Percentiles rank a stretch among this genome's conserved stretches.
Conservation (phyloP, 2,797 vertebrate genomes). For the Platyrinchus mystaceus region DNA sequence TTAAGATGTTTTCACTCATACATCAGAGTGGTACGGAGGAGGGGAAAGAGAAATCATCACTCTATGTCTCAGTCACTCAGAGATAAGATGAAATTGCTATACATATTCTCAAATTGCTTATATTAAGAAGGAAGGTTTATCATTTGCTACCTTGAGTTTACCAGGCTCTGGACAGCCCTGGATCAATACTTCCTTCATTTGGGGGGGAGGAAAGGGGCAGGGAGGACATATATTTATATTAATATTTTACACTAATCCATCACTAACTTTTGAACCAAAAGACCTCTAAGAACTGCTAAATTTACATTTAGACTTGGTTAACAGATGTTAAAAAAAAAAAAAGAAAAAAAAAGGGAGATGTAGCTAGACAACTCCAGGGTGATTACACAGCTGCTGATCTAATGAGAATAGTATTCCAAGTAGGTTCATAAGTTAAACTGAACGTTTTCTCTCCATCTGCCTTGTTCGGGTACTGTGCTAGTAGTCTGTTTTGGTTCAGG, state of each 20-base stretch:
- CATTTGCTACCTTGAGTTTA: not conserved
- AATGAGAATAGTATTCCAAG: not conserved
- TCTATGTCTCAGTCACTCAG: not conserved
- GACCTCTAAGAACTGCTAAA: not conserved
- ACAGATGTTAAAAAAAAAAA: not conserved
- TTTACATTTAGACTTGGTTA: not conserved
- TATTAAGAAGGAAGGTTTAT: not conserved
- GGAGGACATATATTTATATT: not conserved
- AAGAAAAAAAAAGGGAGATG: not conserved
- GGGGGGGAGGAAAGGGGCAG: rapidly evolving
- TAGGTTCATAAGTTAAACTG: not conserved
- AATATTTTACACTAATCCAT: not conserved
- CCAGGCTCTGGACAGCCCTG: not conserved
- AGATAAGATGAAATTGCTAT: not conserved
- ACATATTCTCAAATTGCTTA: not conserved
- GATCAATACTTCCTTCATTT: not conserved
- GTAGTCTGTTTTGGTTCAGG: not conserved
- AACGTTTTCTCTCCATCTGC: not conserved
- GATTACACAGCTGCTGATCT: not conserved
- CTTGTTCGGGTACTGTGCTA: not conserved
- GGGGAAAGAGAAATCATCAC: not conserved
- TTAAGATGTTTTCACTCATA: not conserved
- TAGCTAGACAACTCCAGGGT: not conserved
- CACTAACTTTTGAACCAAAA: not conserved
- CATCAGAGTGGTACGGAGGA: too few species aligned